These are phyloP conservation scores for Fregata magnificens DNA, from an alignment of 2,113 vertebrate species.

Conservation along the genomic window DNA sequence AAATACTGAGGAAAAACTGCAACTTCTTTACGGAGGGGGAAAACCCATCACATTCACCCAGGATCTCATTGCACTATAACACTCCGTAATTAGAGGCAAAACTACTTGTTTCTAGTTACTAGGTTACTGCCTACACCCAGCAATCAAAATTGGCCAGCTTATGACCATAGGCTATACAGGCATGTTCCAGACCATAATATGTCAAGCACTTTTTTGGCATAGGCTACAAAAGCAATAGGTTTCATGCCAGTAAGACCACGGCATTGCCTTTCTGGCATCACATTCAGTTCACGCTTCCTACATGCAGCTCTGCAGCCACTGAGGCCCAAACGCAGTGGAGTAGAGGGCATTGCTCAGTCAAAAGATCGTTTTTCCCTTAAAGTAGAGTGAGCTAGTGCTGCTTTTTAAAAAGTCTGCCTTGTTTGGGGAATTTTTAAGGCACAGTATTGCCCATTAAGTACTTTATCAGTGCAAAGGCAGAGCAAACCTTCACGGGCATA, in stretches of 20 bases:
- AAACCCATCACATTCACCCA: rapidly evolving
- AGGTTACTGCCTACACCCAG: neutral
- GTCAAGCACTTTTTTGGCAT: rapidly evolving
- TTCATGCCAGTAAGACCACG: neutral
- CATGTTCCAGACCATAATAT: neutral
- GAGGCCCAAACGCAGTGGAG: neutral
- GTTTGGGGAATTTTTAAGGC: neutral
- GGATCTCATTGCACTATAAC: neutral
- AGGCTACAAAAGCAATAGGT: neutral
- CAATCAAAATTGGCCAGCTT: neutral
- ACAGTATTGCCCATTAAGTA: neutral
- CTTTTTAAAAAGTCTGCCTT: neutral
- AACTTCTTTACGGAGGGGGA: neutral
- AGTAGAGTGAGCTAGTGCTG: neutral
- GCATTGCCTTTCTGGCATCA: neutral
- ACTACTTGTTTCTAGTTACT: neutral
- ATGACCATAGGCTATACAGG: neutral
- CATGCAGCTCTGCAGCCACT: neutral
- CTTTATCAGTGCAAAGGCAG: neutral
- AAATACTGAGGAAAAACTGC: neutral
- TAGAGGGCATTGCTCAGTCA: neutral
- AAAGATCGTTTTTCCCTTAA: neutral
- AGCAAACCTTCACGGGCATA: neutral
- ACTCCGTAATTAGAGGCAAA: neutral
- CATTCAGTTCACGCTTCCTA: neutral